Evolutionary conservation across 2,888 invertebrate genomes (phyloP), one percentile per base, ranked within the genome.

Genomic region (Poecilobothrus nobilitatus): DNA sequence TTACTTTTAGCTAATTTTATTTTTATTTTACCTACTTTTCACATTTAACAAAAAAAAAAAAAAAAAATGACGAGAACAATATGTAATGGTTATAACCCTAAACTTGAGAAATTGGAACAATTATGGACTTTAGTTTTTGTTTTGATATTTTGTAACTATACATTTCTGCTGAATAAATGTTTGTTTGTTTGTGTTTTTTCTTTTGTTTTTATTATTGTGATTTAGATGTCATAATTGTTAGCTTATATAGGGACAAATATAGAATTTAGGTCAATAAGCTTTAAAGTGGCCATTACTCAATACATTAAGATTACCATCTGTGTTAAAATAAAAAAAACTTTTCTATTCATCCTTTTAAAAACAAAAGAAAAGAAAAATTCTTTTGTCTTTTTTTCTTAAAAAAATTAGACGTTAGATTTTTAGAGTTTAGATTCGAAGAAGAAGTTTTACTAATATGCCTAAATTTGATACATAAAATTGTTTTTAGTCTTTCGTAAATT

Each of bases 91-190:
- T 53, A 12, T 41, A 53, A 53, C 53, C 53, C 53, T 53, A 9
- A 53, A 53, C 18, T 53, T 53, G 53, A 53, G 53, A 53, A 53
- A 53, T 53, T 53, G 53, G 18, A 53, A 53, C 53, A 53, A 53
- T 53, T 53, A 9, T 18, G 44, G 44, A 44, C 44, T 44, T 44
- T 9, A 10, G 6, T 44, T 44, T 44, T 44, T 44, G 8, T 44
- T 15, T 44, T 15, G 6, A 12, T 44, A 10, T 44, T 44, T 44
- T 44, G 6, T 44, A 9, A 9, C 12, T 15, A 10, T 44, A 7
- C 8, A 34, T n/a, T n/a, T n/a, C n/a, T n/a, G n/a, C n/a, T n/a
- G n/a, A n/a, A n/a, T n/a, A n/a, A n/a, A 7, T 34, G 34, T 34
- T 7, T 8, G 6, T 34, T 12, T 9, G 44, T 44, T 44, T 44